Base-by-base conservation (phyloP, 2,113 vertebrate genomes). In the Chionis minor region DNA sequence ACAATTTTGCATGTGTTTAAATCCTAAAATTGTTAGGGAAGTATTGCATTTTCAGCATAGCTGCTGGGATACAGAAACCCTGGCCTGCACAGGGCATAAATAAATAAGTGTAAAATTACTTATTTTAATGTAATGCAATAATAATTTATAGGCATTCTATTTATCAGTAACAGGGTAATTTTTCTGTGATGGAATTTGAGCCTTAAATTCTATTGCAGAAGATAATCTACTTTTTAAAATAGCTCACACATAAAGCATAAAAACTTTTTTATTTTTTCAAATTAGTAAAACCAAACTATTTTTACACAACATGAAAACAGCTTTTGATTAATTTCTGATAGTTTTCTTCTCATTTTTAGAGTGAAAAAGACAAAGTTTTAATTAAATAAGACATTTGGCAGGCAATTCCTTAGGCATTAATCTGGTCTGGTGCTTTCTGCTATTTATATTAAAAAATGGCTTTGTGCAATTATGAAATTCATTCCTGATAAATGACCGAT, bases 401-500 rank as follows among this genome's bases (percentile, higher is more conserved):
- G 73, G 35, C 83, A 94, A 86, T 78, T 80, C 54, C 85, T 80
- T 59, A 45, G 70, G 49, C 81, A 92, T 97, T 95, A 94, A 96
- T 96, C 92, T 95, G 52, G 14, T 78, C 86, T 77, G 58, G 49
- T 35, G 61, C 81, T 94, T 97, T 93, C 92, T 80, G 59, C 73
- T 96, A 85, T 96, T 96, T 95, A 58, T 93, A 72, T 96, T 96
- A 94, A 95, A 97, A 96, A 90, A 96, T 94, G 66, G 42, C 82
- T 92, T 94, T 88, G 79, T 80, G 93, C 78, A 90, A 88, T 92
- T 97, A 90, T 77, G 85, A 97, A 97, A 96, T 94, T 94, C 42
- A 74, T 97, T 88, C 88, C 86, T 98, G 96, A 97, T 92, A 96
- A 96, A 96, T 96, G 90, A 66, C 94, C 82, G 63, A 14, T 96